Conservation (phyloP, 2,113 vertebrate genomes). For the Oxygymnocypris stewartii region DNA sequence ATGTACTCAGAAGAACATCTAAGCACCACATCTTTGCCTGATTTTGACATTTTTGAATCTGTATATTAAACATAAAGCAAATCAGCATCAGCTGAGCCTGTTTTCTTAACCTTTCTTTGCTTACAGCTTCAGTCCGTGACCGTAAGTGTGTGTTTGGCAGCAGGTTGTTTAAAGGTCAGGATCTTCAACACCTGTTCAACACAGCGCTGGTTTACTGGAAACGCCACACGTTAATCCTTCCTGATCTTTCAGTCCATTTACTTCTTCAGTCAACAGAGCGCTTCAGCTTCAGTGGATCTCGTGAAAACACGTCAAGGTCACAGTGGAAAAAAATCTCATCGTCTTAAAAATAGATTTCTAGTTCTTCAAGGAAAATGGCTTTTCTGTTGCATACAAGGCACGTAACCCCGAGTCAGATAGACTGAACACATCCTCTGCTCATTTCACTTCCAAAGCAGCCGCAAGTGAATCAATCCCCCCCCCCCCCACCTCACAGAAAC, state of each 20-base stretch:
- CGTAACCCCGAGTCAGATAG: neutral
- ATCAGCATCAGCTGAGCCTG: neutral
- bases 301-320: neutral
- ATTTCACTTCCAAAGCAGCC: neutral
- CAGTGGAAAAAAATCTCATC: neutral
- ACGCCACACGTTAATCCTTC: neutral
- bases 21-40: too few relatives aligned
- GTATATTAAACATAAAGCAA: too few relatives aligned
- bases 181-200: neutral
- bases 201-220: neutral
- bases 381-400: neutral
- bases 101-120: neutral
- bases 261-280: neutral
- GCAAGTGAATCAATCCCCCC: neutral
- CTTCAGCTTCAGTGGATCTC: neutral
- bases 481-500: too few relatives aligned
- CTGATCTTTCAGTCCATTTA: neutral
- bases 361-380: neutral
- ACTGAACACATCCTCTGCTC: neutral
- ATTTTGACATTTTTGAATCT: too few relatives aligned
- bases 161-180: slow-evolving; percentile 13
- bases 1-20: too few relatives aligned
- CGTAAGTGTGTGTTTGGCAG: neutral
- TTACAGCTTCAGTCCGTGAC: neutral
- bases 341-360: neutral